A percentile compares a stretch with the other conserved stretches of the same genome.
These are phyloP conservation scores for Sinonovacula constricta DNA, from an alignment of 1,140 invertebrate species.

Conservation along the genomic window DNA sequence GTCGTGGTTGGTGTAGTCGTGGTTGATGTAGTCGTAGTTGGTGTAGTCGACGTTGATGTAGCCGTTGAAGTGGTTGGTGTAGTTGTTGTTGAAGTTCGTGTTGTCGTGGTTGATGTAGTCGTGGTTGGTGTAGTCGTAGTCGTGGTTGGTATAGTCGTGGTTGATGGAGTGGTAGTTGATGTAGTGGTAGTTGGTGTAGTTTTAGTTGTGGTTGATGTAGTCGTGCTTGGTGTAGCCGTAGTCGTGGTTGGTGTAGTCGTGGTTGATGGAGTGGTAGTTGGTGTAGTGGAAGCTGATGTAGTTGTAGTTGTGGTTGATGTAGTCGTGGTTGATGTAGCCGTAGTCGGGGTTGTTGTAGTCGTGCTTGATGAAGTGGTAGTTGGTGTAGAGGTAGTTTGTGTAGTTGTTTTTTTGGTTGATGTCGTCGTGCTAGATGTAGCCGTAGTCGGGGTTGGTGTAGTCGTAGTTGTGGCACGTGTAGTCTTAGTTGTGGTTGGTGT, in stretches of 20 bases:
- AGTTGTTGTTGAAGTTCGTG: not conserved
- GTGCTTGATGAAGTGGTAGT: not conserved
- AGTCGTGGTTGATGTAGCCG: not conserved
- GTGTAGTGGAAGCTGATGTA: not conserved
- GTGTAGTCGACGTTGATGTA: not conserved
- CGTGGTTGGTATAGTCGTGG: no score
- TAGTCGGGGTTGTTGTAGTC: not conserved
- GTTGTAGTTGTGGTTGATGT: not conserved
- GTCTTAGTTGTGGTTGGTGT: no score
- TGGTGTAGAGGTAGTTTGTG: not conserved
- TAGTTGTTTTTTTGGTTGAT: no score
- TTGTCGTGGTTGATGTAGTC: constrained; percentile 1
- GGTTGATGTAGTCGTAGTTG: constrained; percentile 1
- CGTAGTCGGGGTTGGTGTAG: no score
- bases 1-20: not conserved
- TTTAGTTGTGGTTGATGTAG: not conserved
- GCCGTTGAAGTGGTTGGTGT: not conserved
- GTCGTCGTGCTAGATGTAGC: no score
- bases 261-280: not conserved
- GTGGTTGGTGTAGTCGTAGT: constrained; percentile 1
- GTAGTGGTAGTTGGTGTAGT: not conserved
- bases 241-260: not conserved
- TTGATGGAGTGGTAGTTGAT: not conserved
- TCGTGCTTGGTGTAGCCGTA: not conserved
- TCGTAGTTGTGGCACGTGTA: no score